phyloP scores from a whole-genome alignment of 1,140 invertebrate genomes.

The Manduca sexta region DNA sequence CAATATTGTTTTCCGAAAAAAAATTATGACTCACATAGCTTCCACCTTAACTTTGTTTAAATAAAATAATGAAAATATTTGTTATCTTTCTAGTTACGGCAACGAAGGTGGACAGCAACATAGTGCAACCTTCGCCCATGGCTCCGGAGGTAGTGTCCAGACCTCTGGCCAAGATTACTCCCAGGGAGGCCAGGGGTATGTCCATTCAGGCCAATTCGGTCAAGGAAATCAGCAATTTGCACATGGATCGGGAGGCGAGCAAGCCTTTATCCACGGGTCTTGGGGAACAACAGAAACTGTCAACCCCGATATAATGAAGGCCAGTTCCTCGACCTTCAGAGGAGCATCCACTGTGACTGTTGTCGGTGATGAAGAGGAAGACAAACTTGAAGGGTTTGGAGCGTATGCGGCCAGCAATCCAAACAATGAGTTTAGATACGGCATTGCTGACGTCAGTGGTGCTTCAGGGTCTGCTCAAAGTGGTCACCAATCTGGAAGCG shows the following conservation, averaged over 20 bases:
- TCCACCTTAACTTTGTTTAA: not conserved
- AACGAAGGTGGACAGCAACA: conserved; percentile 24
- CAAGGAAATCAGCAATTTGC: conserved; percentile 7
- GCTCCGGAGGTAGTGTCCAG: conserved; percentile 10
- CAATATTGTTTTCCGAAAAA: too few relatives aligned
- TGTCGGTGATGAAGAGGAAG: conserved; percentile 53
- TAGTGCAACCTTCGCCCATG: conserved; percentile 9
- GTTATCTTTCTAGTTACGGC: conserved; percentile 23
- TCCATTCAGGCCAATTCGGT: not conserved
- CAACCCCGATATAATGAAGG: conserved; percentile 60
- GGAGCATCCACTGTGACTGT: conserved; percentile 36
- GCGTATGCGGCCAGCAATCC: conserved; percentile 44
- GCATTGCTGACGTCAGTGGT: conserved; percentile 47
- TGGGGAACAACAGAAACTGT: conserved; percentile 69
- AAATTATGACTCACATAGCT: too few relatives aligned
- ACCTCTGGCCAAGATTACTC: conserved; percentile 1
- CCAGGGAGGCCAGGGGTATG: conserved; percentile 5
- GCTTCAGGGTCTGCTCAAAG: conserved; percentile 9
- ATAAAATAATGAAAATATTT: not conserved
- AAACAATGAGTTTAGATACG: conserved; percentile 57
- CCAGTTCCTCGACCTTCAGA: conserved; percentile 56
- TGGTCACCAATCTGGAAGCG: conserved; percentile 25
- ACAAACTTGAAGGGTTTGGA: conserved; percentile 49
- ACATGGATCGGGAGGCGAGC: conserved; percentile 12
- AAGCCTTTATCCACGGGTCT: conserved; percentile 47